phyloP scores from a whole-genome alignment of 2,888 invertebrate genomes.

The Calephelis perditalis region DNA sequence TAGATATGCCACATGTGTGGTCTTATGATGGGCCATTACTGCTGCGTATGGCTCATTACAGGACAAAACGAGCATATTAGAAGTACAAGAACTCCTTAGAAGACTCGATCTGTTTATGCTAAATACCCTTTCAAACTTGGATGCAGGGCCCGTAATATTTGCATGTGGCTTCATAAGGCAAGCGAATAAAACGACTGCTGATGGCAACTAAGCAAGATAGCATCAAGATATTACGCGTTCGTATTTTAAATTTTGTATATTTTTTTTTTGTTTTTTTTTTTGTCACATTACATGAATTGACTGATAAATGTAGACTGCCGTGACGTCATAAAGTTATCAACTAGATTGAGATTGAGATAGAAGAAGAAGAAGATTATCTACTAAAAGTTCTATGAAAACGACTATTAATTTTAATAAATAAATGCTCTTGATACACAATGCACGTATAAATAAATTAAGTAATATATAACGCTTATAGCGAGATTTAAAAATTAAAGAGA shows the following conservation, averaged over 20 bases:
- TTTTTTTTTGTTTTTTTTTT: not conserved
- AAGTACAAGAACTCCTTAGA: conserved; percentile 23
- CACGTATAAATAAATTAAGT: too few relatives aligned
- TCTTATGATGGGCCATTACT: conserved; percentile 25
- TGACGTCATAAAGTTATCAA: too few relatives aligned
- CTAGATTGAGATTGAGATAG: too few relatives aligned
- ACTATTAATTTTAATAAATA: too few relatives aligned
- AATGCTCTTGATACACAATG: too few relatives aligned
- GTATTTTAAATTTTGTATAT: conserved; percentile 50
- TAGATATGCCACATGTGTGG: conserved; percentile 29
- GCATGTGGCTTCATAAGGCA: conserved; percentile 40
- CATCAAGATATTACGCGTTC: conserved; percentile 55
- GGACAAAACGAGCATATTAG: conserved; percentile 26
- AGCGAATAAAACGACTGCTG: conserved; percentile 31
- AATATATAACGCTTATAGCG: too few relatives aligned
- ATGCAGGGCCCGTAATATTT: conserved; percentile 41
- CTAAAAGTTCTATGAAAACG: too few relatives aligned
- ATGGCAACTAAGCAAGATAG: conserved; percentile 37
- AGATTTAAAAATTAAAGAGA: too few relatives aligned
- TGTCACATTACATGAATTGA: too few relatives aligned
- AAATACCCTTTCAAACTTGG: conserved; percentile 46
- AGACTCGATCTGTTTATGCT: conserved; percentile 38
- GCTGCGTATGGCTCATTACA: conserved; percentile 30
- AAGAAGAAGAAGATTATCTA: too few relatives aligned
- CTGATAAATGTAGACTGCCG: too few relatives aligned